Conservation (phyloP, 2,797 vertebrate species). For the Allenopithecus nigroviridis region DNA sequence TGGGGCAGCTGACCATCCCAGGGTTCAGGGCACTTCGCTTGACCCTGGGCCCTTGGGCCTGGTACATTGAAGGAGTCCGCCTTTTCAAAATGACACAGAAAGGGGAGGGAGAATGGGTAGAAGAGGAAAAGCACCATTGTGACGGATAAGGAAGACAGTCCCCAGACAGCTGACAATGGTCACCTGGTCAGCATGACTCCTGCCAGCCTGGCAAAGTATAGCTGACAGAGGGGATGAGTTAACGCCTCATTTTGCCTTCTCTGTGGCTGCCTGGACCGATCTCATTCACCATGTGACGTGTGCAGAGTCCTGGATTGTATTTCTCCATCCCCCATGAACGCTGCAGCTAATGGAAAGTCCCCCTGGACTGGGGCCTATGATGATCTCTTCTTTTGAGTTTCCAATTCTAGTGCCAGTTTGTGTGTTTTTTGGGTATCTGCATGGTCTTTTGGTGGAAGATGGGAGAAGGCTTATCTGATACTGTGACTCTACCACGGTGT, state of each 20-base stretch:
- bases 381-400: conserved; percentile 70
- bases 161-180: not conserved
- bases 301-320: conserved; percentile 47
- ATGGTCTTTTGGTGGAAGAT: not conserved
- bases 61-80: not conserved
- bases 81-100: conserved; percentile 38
- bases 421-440: not conserved
- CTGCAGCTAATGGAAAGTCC: conserved; percentile 66
- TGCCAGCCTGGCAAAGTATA: not conserved
- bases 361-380: conserved; percentile 55
- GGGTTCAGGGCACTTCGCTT: not conserved
- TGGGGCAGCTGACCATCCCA: not conserved
- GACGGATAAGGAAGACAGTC: not conserved
- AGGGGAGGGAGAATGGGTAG: not conserved
- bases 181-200: not conserved
- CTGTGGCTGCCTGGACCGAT: conserved; percentile 2
- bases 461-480: conserved; percentile 44
- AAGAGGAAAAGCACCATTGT: not conserved
- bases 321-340: conserved; percentile 55
- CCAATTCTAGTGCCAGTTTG: conserved; percentile 66
- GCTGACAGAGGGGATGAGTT: not conserved
- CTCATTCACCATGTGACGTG: not conserved
- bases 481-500: not conserved
- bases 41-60: not conserved
- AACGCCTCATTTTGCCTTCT: conserved; percentile 1